Evolutionary conservation across 2,888 invertebrate species (phyloP).

Genomic region (Lasioglossum malachurum): DNA sequence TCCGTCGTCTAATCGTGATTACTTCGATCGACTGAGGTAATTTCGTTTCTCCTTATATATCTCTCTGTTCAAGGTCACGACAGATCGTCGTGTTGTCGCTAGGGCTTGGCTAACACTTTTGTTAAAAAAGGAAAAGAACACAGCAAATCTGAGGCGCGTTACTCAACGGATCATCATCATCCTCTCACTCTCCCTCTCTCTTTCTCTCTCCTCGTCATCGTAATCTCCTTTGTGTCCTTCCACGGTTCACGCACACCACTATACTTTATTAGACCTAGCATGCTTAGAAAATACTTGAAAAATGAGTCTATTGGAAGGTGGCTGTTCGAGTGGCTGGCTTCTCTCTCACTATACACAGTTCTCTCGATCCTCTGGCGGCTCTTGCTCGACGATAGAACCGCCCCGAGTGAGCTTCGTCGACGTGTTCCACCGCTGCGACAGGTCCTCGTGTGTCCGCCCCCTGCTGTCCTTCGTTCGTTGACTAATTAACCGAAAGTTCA

Average conservation of each 20-base stretch:
- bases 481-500: slow-evolving; percentile 55
- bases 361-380: slow-evolving; percentile 28
- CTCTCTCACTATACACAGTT: slow-evolving; percentile 78
- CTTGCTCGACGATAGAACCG: slow-evolving; percentile 47
- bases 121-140: slow-evolving; percentile 28
- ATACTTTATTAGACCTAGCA: slow-evolving; percentile 79
- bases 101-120: slow-evolving; percentile 2
- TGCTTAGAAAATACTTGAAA: slow-evolving; percentile 84
- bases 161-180: slow-evolving; percentile 26
- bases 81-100: slow-evolving; percentile 3
- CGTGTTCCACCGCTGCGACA: slow-evolving; percentile 32
- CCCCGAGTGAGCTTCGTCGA: slow-evolving; percentile 37
- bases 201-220: neutral
- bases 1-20: slow-evolving; percentile 44
- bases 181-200: neutral
- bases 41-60: slow-evolving; percentile 40
- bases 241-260: slow-evolving; percentile 75
- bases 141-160: slow-evolving; percentile 46
- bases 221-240: slow-evolving; percentile 32
- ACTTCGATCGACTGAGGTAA: slow-evolving; percentile 67
- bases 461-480: slow-evolving; percentile 60
- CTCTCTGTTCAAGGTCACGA: neutral
- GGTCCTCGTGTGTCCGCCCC: slow-evolving; percentile 23
- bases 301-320: slow-evolving; percentile 83
- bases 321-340: slow-evolving; percentile 71